These are phyloP conservation scores for Stigmatopora nigra DNA, from an alignment of 2,113 vertebrate genomes.

Conservation along the genomic window DNA sequence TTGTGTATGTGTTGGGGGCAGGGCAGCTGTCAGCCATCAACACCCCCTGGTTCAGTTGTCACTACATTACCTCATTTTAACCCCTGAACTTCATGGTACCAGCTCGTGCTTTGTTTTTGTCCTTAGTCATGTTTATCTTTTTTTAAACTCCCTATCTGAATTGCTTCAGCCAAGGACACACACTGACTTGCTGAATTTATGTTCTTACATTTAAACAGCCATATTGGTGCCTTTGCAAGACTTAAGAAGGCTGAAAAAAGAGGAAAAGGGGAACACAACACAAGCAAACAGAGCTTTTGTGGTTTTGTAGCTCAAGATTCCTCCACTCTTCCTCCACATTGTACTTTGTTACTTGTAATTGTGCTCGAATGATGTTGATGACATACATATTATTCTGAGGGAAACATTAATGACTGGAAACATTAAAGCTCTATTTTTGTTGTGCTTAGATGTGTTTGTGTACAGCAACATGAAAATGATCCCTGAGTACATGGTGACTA, in stretches of 20 bases:
- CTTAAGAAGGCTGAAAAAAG: slow-evolving; percentile 9
- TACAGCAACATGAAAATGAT: slow-evolving; percentile 11
- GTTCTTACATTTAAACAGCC: background rate
- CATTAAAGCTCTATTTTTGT: slow-evolving; percentile 11
- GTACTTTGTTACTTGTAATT: slow-evolving; percentile 3
- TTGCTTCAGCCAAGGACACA: slow-evolving; percentile 1
- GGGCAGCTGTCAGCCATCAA: slow-evolving; percentile 14
- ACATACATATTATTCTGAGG: background rate
- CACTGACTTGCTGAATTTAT: slow-evolving; percentile 1
- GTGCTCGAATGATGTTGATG: background rate
- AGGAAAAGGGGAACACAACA: slow-evolving; percentile 6
- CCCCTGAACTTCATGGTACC: slow-evolving; percentile 9
- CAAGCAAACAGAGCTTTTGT: slow-evolving; percentile 19
- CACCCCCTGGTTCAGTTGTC: slow-evolving; percentile 19
- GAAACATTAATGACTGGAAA: slow-evolving; percentile 17
- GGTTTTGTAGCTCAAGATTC: slow-evolving; percentile 19
- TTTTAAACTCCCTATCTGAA: background rate
- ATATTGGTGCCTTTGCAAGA: background rate
- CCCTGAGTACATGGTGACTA: background rate
- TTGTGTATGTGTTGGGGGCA: slow-evolving; percentile 28
- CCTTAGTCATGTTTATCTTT: slow-evolving; percentile 7
- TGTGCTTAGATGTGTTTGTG: slow-evolving; percentile 13
- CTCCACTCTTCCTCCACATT: slow-evolving; percentile 10
- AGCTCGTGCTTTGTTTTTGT: background rate
- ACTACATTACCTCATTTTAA: slow-evolving; percentile 6